phyloP scores from a whole-genome alignment of 2,797 vertebrate species.

The Falco columbarius region DNA sequence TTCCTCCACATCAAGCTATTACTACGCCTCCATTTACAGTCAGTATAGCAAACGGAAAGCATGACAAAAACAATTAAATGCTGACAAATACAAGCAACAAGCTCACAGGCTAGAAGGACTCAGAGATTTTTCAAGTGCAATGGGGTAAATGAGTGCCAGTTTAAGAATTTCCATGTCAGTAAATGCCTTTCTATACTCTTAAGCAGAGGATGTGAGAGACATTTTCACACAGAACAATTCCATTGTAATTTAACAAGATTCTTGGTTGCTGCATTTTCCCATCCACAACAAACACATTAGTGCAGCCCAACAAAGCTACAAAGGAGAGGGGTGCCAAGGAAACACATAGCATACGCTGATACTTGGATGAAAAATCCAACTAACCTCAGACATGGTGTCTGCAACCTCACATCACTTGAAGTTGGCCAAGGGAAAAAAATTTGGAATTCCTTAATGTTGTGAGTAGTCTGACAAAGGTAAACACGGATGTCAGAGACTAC shows the following conservation, averaged over 20 bases:
- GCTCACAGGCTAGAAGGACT: neutral
- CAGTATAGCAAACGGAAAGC: neutral
- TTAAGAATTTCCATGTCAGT: neutral
- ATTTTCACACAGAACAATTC: neutral
- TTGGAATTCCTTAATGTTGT: neutral
- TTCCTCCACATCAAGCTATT: neutral
- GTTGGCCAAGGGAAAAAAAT: neutral
- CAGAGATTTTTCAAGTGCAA: neutral
- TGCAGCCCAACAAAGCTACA: neutral
- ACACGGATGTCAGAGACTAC: neutral
- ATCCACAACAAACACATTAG: neutral
- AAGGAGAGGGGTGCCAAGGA: neutral
- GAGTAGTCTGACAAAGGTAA: neutral
- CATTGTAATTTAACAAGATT: neutral
- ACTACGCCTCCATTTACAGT: neutral
- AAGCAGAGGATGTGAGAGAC: neutral
- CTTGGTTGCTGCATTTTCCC: neutral
- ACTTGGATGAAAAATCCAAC: neutral
- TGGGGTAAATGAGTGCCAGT: neutral
- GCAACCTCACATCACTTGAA: neutral
- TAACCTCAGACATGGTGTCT: neutral
- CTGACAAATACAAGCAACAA: neutral
- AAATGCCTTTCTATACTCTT: neutral
- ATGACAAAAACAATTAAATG: neutral
- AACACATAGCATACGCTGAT: neutral